These are phyloP conservation scores for Bedellia somnulentella DNA, from an alignment of 2,888 invertebrate species.

Conservation along the genomic window DNA sequence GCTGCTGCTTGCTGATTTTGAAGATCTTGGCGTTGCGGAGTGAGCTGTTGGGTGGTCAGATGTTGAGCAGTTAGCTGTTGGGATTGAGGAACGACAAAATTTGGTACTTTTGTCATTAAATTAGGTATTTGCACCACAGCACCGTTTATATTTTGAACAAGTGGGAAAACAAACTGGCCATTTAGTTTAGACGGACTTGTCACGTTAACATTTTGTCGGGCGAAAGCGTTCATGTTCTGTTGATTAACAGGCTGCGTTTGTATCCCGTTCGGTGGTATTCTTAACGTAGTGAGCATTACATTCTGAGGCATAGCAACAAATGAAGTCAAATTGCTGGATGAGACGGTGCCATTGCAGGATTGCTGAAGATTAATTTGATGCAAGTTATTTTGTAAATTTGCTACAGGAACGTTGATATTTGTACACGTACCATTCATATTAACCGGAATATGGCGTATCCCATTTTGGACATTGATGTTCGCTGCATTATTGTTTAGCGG, in stretches of 20 bases:
- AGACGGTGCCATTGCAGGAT: slow-evolving; percentile 33
- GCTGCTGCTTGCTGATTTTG: slow-evolving; percentile 43
- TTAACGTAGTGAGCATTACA: slow-evolving; percentile 58
- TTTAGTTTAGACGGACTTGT: slow-evolving; percentile 50
- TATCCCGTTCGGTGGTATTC: slow-evolving; percentile 55
- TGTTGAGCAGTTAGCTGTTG: slow-evolving; percentile 32
- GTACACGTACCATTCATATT: slow-evolving; percentile 34
- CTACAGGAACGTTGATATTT: slow-evolving; percentile 38
- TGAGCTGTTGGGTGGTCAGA: slow-evolving; percentile 15
- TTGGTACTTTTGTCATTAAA: slow-evolving; percentile 55
- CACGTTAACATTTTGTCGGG: slow-evolving; percentile 40
- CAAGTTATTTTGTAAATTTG: slow-evolving; percentile 43
- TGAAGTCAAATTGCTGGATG: slow-evolving; percentile 40
- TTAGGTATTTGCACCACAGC: slow-evolving; percentile 65
- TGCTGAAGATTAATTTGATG: slow-evolving; percentile 45
- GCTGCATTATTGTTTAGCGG: slow-evolving; percentile 18
- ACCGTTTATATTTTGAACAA: slow-evolving; percentile 62
- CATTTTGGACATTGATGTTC: slow-evolving; percentile 30
- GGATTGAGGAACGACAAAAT: slow-evolving; percentile 47
- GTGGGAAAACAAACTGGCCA: slow-evolving; percentile 60
- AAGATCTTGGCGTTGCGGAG: slow-evolving; percentile 23
- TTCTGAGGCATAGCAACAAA: slow-evolving; percentile 55
- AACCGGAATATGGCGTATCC: slow-evolving; percentile 41
- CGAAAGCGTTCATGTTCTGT: slow-evolving; percentile 37
- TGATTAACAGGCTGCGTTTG: slow-evolving; percentile 33